Percentiles rank a stretch among this genome's conserved stretches.
These are phyloP conservation scores for Hydrozoanthus tunicans DNA, from an alignment of 64 coral and sea anemone species.

Conservation along the genomic window DNA sequence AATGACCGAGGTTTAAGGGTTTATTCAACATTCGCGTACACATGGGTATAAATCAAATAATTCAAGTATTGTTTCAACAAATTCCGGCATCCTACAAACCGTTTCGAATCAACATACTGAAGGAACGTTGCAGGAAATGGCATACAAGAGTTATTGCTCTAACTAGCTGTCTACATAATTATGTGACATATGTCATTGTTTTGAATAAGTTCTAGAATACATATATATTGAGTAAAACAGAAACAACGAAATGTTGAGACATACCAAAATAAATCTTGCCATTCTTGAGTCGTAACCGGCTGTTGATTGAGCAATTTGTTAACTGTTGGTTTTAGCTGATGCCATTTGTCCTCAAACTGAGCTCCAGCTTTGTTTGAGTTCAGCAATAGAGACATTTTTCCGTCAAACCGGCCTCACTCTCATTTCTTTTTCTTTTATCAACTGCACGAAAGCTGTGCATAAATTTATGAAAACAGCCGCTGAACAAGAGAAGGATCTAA, in stretches of 20 bases:
- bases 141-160: neutral
- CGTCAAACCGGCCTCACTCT: neutral
- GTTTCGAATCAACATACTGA: neutral
- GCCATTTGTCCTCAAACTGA: constrained; percentile 98
- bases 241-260: neutral
- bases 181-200: neutral
- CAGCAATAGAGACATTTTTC: constrained; percentile 75
- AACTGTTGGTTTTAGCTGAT: constrained; percentile 84
- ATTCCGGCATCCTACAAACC: neutral
- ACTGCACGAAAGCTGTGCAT: constrained; percentile 33
- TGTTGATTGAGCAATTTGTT: constrained; percentile 91
- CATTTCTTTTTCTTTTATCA: constrained; percentile 20
- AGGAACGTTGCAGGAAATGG: neutral
- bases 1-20: neutral
- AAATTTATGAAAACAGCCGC: constrained; percentile 13
- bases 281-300: constrained; percentile 77
- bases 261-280: constrained; percentile 93
- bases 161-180: neutral
- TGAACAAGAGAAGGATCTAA: neutral
- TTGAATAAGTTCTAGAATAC: neutral
- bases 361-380: constrained; percentile 77
- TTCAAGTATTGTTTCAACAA: neutral
- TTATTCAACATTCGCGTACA: too few species aligned
- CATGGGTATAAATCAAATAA: neutral
- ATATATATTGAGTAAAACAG: neutral